Evolutionary conservation across 1,140 invertebrate genomes (phyloP).

Genomic region (Zaprionus lachaisei): DNA sequence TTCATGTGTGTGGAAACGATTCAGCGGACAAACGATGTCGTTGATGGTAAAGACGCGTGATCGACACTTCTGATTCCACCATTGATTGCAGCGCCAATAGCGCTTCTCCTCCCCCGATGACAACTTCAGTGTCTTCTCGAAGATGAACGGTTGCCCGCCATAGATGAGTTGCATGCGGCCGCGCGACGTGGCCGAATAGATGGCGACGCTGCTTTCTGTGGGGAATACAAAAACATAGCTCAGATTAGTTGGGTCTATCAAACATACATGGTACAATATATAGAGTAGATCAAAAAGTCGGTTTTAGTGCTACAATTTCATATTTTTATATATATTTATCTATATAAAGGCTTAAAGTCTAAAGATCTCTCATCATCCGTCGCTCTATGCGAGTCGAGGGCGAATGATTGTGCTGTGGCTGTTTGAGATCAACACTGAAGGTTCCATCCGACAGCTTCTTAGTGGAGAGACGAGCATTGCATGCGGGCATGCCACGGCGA

Average conservation of each 20-base stretch:
- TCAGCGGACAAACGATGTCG: slow-evolving; percentile 75
- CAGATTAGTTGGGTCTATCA: neutral
- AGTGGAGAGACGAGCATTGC: slow-evolving; percentile 72
- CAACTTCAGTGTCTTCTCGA: slow-evolving; percentile 79
- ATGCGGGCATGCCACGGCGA: slow-evolving; percentile 41
- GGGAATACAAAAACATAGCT: neutral
- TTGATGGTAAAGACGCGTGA: slow-evolving; percentile 82
- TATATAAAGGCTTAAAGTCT: slow-evolving; percentile 40
- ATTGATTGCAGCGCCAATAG: slow-evolving; percentile 84
- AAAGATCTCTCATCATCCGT: slow-evolving; percentile 29
- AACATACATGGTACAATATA: neutral
- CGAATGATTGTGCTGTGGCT: slow-evolving; percentile 69
- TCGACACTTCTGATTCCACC: slow-evolving; percentile 84
- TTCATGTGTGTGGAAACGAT: slow-evolving; percentile 83
- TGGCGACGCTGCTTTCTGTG: slow-evolving; percentile 72
- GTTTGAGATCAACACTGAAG: slow-evolving; percentile 64
- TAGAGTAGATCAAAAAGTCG: slow-evolving; percentile 40
- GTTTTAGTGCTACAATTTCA: slow-evolving; percentile 50
- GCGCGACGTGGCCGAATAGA: slow-evolving; percentile 80
- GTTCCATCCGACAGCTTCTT: slow-evolving; percentile 55
- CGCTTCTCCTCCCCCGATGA: slow-evolving; percentile 80
- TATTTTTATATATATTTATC: neutral
- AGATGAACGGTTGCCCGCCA: slow-evolving; percentile 83
- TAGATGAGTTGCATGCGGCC: slow-evolving; percentile 82
- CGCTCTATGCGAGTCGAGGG: slow-evolving; percentile 53